phyloP scores from a whole-genome alignment of 2,888 invertebrate genomes.

The Torymus aiolomorphi region DNA sequence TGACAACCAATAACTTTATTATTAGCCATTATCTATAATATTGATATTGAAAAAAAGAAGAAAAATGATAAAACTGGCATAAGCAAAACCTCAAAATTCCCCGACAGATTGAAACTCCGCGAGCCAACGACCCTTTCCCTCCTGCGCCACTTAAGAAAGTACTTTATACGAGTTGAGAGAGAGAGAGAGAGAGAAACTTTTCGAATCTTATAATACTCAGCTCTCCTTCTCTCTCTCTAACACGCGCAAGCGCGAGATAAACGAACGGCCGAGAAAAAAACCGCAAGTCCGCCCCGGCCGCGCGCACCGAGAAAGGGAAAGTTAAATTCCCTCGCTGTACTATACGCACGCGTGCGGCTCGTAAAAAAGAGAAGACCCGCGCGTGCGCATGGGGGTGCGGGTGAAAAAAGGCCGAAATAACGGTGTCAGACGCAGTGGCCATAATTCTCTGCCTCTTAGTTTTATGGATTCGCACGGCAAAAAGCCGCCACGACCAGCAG shows the following conservation, averaged over 20 bases:
- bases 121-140: constrained; percentile 26
- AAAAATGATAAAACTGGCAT: too few relatives aligned
- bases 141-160: constrained; percentile 39
- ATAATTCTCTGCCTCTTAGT: constrained; percentile 26
- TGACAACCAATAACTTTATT: too few relatives aligned
- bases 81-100: constrained; percentile 47
- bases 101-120: constrained; percentile 51
- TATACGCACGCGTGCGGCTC: background rate
- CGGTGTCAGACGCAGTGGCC: constrained; percentile 33
- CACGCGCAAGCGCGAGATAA: too few relatives aligned
- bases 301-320: background rate
- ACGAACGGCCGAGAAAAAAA: constrained; percentile 10
- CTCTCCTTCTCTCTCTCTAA: too few relatives aligned
- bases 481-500: background rate
- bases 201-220: constrained; percentile 46
- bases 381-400: background rate
- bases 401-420: constrained; percentile 13
- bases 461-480: constrained; percentile 30
- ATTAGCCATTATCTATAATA: too few relatives aligned
- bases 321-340: background rate
- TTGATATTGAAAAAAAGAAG: too few relatives aligned
- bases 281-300: too few relatives aligned
- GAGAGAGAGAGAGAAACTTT: constrained; percentile 35
- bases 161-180: constrained; percentile 18
- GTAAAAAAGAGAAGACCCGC: background rate